These are phyloP conservation scores for Steinernema scapterisci DNA, from an alignment of 2,888 invertebrate genomes.

Conservation along the genomic window DNA sequence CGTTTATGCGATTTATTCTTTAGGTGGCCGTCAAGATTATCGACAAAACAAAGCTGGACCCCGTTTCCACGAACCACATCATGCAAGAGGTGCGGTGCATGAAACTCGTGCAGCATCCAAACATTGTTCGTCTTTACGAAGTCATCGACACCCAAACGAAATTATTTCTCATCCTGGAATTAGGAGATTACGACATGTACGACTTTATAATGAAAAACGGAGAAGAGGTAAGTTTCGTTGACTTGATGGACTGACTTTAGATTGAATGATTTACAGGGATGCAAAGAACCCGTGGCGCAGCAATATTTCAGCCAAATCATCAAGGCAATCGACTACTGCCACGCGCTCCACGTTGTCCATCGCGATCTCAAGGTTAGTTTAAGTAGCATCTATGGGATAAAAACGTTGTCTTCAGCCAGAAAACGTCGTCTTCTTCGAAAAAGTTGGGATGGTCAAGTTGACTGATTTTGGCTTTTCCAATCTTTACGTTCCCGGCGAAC, in stretches of 20 bases:
- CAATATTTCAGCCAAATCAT: slow-evolving; percentile 96
- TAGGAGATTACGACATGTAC: slow-evolving; percentile 94
- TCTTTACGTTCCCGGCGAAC: slow-evolving; percentile 79
- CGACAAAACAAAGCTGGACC: slow-evolving; percentile 96
- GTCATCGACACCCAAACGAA: slow-evolving; percentile 99
- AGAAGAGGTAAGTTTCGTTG: slow-evolving; percentile 38
- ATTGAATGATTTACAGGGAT: slow-evolving; percentile 72
- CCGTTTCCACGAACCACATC: slow-evolving; percentile 90
- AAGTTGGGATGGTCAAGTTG: slow-evolving; percentile 91
- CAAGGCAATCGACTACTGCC: slow-evolving; percentile 94
- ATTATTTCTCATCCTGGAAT: slow-evolving; percentile 81
- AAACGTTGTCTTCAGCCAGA: slow-evolving; percentile 75
- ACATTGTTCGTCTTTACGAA: slow-evolving; percentile 96
- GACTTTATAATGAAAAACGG: slow-evolving; percentile 45
- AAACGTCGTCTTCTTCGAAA: slow-evolving; percentile 98
- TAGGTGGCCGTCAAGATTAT: slow-evolving; percentile 78
- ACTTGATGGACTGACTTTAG: neutral
- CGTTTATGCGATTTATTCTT: slow-evolving; percentile 26
- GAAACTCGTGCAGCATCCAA: slow-evolving; percentile 98
- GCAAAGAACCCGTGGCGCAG: slow-evolving; percentile 72
- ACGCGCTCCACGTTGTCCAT: slow-evolving; percentile 84
- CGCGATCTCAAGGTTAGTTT: slow-evolving; percentile 81
- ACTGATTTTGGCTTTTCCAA: slow-evolving; percentile 99
- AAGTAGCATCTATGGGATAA: neutral
- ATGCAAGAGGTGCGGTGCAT: slow-evolving; percentile 88